These are phyloP conservation scores for Sicus ferrugineus DNA, from an alignment of 2,888 invertebrate species.

Conservation along the genomic window DNA sequence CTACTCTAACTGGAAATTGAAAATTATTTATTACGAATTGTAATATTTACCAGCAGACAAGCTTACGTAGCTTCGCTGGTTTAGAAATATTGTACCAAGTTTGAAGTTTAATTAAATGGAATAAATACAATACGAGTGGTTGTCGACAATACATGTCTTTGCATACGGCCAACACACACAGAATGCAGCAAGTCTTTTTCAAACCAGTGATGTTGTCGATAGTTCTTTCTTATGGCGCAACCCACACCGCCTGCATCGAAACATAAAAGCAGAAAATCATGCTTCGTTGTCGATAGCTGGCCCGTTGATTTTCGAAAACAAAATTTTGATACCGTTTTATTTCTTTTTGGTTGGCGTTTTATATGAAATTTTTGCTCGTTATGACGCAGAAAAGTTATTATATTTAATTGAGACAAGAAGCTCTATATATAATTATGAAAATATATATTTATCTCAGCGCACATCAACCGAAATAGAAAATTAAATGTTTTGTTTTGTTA, in stretches of 20 bases:
- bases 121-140: no score
- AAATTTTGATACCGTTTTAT: no score
- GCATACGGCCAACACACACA: constrained; percentile 25
- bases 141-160: constrained; percentile 28
- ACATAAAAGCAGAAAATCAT: constrained; percentile 29
- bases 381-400: background rate
- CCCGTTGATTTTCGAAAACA: background rate
- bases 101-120: no score
- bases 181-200: constrained; percentile 28
- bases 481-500: background rate
- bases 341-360: background rate
- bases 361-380: background rate
- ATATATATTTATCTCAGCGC: background rate
- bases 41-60: no score
- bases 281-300: constrained; percentile 34
- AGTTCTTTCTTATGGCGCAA: constrained; percentile 32
- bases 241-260: constrained; percentile 32
- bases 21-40: no score
- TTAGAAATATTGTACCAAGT: no score
- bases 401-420: background rate
- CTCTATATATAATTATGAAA: background rate
- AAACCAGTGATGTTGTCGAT: constrained; percentile 26
- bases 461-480: background rate
- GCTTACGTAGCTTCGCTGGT: no score
- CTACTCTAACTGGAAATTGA: no score